Conservation (phyloP, 2,113 vertebrate species). For the Thalassarche chlororhynchos region DNA sequence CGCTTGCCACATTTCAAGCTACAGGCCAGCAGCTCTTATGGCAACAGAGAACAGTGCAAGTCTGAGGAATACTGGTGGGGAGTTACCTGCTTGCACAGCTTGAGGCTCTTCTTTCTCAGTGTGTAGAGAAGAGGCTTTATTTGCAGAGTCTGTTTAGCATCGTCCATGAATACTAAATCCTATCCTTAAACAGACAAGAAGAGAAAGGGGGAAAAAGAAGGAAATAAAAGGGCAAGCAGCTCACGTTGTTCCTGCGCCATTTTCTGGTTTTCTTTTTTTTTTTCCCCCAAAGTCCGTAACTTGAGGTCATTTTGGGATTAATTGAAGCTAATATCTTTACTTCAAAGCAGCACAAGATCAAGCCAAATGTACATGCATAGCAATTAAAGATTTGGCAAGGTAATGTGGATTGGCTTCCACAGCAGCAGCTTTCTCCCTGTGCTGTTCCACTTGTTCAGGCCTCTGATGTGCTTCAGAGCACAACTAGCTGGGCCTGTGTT, state of each 20-base stretch:
- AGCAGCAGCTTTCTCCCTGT: background rate
- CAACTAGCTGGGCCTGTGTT: background rate
- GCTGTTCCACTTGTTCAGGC: background rate
- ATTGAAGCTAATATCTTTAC: slow-evolving; percentile 40
- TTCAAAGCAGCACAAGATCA: slow-evolving; percentile 49
- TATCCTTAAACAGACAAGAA: background rate
- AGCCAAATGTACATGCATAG: slow-evolving; percentile 10
- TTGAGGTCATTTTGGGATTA: slow-evolving; percentile 46
- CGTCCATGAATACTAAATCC: background rate
- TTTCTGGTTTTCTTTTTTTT: background rate
- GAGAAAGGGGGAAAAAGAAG: background rate
- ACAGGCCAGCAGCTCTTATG: background rate
- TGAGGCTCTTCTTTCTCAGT: background rate
- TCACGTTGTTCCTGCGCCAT: background rate
- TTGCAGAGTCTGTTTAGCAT: background rate
- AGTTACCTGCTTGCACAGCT: rapidly evolving
- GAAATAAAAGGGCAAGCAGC: background rate
- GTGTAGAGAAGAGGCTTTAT: background rate
- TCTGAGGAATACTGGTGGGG: background rate
- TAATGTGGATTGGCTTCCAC: background rate
- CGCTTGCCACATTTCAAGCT: rapidly evolving
- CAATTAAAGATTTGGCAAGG: slow-evolving; percentile 58
- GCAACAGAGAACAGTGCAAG: background rate
- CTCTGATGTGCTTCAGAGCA: slow-evolving; percentile 48
- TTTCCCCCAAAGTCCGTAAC: background rate